Conservation (phyloP, 2,113 vertebrate species). For the Notarius lentiginosus region DNA sequence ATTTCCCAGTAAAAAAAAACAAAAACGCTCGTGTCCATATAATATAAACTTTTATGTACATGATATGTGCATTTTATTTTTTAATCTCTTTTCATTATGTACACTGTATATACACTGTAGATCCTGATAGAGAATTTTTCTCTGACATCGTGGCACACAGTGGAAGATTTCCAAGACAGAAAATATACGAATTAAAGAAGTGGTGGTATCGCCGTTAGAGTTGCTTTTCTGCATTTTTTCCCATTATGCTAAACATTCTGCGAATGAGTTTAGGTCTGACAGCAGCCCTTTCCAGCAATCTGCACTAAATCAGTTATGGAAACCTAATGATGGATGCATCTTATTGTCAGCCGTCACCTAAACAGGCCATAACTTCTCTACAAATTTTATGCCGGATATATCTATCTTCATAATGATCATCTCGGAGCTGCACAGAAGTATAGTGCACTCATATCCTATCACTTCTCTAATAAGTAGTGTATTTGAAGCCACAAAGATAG, state of each 20-base stretch:
- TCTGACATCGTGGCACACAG: background rate
- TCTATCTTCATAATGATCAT: constrained; percentile 9
- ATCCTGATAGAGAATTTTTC: background rate
- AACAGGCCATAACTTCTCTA: background rate
- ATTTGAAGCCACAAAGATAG: constrained; percentile 3
- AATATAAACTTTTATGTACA: background rate
- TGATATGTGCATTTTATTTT: background rate
- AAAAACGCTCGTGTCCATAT: too few species aligned
- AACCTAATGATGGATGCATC: background rate
- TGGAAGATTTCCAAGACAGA: background rate
- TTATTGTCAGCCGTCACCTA: background rate
- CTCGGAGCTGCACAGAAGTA: background rate
- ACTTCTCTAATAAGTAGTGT: background rate
- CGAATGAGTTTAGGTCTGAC: background rate
- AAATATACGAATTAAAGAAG: background rate
- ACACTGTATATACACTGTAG: background rate
- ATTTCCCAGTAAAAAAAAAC: too few species aligned
- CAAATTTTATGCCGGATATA: background rate
- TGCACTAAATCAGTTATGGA: background rate
- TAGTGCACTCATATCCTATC: background rate
- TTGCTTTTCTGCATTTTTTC: constrained; percentile 5
- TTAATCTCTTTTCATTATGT: background rate
- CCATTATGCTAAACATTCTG: background rate
- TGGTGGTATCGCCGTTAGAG: background rate
- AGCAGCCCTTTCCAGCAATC: background rate